Evolutionary conservation across 1,140 invertebrate genomes (phyloP), one percentile per base, ranked within the genome.

Genomic region (Cyclargus thomasi): DNA sequence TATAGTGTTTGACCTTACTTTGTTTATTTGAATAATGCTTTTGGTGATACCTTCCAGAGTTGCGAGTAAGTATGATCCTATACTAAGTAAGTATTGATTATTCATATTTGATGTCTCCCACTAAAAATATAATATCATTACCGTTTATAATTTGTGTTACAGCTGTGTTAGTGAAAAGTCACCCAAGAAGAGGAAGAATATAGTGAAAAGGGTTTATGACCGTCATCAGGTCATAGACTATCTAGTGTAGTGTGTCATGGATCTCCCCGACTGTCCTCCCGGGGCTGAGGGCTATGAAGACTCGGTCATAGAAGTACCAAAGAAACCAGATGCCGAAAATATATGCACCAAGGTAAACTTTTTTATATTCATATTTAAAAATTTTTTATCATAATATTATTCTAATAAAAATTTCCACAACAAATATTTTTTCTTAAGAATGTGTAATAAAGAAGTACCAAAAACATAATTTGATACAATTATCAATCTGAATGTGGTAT

Each of bases 271-370:
- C 71, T 87, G 88, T 66, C 88, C 88, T 23, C 88, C 88, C 0
- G 88, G 88, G 57, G 77, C 88, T 59, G 88, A 90, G 74, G 88
- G 88, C 22, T 90, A 90, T 72, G 53, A 88, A 75, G 86, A 90
- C 70, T 72, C 86, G n/a, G 83, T 90, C 53, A 74, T 72, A 57
- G 81, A 86, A 86, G 64, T 83, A 8, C 78, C 86, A 16, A 86
- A 78, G 74, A 90, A 88, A 74, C 72, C 71, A 21, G 77, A 78
- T 7, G 78, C 10, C 36, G 64, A 65, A 16, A 65, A 23, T 39
- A 35, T 63, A 20, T 81, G 82, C 67, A 90, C 87, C 20, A 90
- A 90, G 88, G 88, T 90, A 90, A 90, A 82, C 18, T n/a, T 73
- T 63, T 67, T 14, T 63, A 71, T 72, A 68, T 62, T 75, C 18